Percentiles rank a stretch among this genome's conserved stretches.
Evolutionary conservation across 2,888 invertebrate species (phyloP).

Genomic region (Drosophila tanythrix): DNA sequence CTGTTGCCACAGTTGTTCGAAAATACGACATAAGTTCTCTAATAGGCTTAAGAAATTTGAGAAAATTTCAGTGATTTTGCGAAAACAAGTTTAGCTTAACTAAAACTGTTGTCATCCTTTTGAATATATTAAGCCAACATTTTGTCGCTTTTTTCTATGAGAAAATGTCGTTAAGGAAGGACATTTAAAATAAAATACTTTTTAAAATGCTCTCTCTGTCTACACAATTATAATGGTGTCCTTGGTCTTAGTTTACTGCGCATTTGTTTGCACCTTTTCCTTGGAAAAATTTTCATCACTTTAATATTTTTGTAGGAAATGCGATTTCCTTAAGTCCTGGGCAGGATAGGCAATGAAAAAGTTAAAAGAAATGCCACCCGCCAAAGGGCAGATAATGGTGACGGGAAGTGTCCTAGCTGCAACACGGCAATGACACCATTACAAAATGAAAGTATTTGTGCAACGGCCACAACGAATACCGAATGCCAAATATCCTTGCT

Average conservation of each 20-base stretch:
- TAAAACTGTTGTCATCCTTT: constrained; percentile 8
- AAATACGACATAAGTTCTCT: constrained; percentile 3
- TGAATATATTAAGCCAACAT: constrained; percentile 2
- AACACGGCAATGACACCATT: constrained; percentile 56
- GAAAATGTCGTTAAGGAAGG: not conserved
- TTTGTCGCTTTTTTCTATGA: not conserved
- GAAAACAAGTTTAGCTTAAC: not conserved
- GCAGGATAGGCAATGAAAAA: constrained; percentile 38
- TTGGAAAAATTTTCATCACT: not conserved
- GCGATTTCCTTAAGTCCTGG: constrained; percentile 25
- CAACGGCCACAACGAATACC: not conserved
- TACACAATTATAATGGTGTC: not conserved
- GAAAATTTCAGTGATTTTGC: constrained; percentile 12
- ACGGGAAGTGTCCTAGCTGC: constrained; percentile 46
- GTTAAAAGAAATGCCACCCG: constrained; percentile 24
- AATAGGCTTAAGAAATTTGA: constrained; percentile 24
- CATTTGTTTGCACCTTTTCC: constrained; percentile 1
- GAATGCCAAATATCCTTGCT: constrained; percentile 9
- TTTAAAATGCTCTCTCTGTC: not conserved
- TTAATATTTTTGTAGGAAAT: constrained; percentile 45
- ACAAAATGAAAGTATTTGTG: constrained; percentile 24
- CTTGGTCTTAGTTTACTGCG: not conserved
- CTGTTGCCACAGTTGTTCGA: too few relatives aligned
- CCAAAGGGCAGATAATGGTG: constrained; percentile 44
- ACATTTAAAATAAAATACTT: constrained; percentile 16